phyloP scores from a whole-genome alignment of 2,888 invertebrate species.

The Graphium colonna region DNA sequence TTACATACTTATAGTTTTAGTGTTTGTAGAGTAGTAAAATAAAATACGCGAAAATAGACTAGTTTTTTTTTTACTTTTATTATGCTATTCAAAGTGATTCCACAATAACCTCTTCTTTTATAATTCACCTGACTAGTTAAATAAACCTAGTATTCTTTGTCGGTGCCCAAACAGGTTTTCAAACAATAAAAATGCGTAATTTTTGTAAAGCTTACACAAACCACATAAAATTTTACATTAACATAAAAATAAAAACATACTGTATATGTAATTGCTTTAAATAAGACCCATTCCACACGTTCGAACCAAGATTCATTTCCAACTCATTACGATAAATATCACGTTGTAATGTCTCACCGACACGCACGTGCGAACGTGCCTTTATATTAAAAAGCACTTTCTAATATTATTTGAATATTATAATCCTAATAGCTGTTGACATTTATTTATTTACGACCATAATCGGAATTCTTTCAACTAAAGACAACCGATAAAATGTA shows the following conservation, averaged over 20 bases:
- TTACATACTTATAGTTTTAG: no score
- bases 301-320: constrained; percentile 20
- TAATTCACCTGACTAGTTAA: background rate
- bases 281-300: constrained; percentile 20
- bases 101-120: no score
- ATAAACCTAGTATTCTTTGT: background rate
- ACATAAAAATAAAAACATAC: constrained; percentile 10
- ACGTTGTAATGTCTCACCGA: constrained; percentile 25
- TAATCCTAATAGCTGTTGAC: constrained; percentile 29
- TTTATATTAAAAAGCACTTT: constrained; percentile 26
- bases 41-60: no score
- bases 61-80: no score
- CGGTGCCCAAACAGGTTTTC: constrained; percentile 15
- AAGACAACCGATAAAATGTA: background rate
- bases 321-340: constrained; percentile 23
- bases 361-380: constrained; percentile 29
- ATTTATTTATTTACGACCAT: no score
- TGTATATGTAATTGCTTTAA: constrained; percentile 20
- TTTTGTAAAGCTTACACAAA: constrained; percentile 11
- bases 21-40: no score
- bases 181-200: constrained; percentile 7
- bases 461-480: background rate
- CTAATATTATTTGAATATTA: constrained; percentile 35
- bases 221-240: constrained; percentile 15
- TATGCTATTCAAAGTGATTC: no score